A percentile compares a stretch with the other conserved stretches of the same genome.
Conservation (phyloP, 2,113 vertebrate genomes). For the Sinosuthora webbiana region DNA sequence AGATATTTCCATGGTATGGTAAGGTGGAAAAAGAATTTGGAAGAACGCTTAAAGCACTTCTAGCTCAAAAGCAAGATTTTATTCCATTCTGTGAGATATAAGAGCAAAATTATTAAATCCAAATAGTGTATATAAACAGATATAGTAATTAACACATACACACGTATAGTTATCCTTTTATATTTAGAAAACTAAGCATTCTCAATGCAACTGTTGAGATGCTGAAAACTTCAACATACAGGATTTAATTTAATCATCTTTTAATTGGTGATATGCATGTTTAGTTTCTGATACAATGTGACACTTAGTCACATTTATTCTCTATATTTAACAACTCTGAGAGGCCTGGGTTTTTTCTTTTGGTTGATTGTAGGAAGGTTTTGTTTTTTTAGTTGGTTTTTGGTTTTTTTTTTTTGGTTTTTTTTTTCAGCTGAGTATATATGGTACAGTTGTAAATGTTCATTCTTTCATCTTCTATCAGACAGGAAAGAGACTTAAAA, state of each 20-base stretch:
- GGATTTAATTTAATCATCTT: neutral
- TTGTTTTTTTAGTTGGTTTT: neutral
- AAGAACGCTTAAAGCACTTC: neutral
- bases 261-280: neutral
- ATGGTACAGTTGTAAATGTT: neutral
- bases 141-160: neutral
- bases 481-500: neutral
- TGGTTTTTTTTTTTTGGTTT: too few relatives aligned
- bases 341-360: neutral
- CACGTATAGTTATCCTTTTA: neutral
- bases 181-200: neutral
- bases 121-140: neutral
- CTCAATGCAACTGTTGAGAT: neutral
- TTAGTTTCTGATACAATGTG: neutral
- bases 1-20: neutral
- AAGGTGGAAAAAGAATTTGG: neutral
- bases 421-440: rapidly evolving
- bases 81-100: neutral
- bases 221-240: neutral
- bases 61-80: neutral
- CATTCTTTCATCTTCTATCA: neutral
- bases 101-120: neutral
- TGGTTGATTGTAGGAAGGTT: rapidly evolving
- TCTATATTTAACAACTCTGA: neutral
- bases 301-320: neutral